Evolutionary conservation across 2,888 invertebrate species (phyloP).

Genomic region (Cheilosia impressa): DNA sequence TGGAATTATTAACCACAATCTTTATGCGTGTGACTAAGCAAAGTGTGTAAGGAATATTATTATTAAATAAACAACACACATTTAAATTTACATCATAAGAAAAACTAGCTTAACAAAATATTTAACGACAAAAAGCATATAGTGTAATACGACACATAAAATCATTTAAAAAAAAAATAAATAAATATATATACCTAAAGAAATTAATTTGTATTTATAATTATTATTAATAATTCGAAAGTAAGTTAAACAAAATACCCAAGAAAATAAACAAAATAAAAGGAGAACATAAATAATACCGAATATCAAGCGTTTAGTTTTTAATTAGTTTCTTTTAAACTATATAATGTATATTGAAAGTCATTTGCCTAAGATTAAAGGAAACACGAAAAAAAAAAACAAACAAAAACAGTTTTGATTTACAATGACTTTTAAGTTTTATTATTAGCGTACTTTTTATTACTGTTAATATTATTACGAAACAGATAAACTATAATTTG

Average conservation of each 20-base stretch:
- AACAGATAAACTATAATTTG: conserved; percentile 42
- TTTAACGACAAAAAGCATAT: conserved; percentile 2
- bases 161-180: background rate
- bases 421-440: conserved; percentile 33
- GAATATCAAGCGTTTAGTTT: conserved; percentile 24
- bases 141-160: conserved; percentile 5
- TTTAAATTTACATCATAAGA: conserved; percentile 16
- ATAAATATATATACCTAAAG: background rate
- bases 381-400: background rate
- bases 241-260: conserved; percentile 9
- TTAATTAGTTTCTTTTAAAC: conserved; percentile 3
- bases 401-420: conserved; percentile 3
- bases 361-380: conserved; percentile 36
- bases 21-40: conserved; percentile 1
- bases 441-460: conserved; percentile 39
- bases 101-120: conserved; percentile 15
- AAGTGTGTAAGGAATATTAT: background rate
- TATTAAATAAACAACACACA: background rate
- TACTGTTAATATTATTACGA: conserved; percentile 41
- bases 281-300: background rate
- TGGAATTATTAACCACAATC: conserved; percentile 10
- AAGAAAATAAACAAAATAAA: conserved; percentile 19
- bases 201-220: conserved; percentile 22
- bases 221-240: conserved; percentile 20
- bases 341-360: conserved; percentile 16